Base-by-base conservation (phyloP, 2,113 vertebrate genomes). In the Anas platyrhynchos region DNA sequence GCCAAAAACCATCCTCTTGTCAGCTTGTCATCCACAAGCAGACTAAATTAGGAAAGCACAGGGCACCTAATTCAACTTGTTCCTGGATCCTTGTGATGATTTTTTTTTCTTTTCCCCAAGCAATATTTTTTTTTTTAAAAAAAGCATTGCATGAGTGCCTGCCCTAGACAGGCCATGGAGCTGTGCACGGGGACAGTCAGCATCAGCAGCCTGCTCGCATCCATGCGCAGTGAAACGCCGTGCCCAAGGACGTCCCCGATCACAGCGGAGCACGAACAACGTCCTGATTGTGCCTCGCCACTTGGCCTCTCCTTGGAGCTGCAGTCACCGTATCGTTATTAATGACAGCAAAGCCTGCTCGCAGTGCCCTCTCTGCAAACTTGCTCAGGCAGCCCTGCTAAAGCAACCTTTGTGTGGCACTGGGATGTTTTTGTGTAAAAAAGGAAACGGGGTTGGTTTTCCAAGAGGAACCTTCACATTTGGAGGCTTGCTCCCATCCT, bases 321-420 rank as follows among this genome's bases (percentile, higher is more conserved):
- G 9, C 85, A 77, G 68, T 1, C 63, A 5, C 89, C 38, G 85
- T 4, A 2, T 16, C 54, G 2, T 13, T 48, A 38, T 25, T 88
- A 91, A 96, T 91, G 81, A 84, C 44, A 82, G 75, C 91, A 93
- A 86, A 88, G 93, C 52, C 72, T 86, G 85, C 68, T 81, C 4
- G 56, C 90, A 56, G 0, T 17, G 73, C 61, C 65, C 46, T 4
- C 65, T 29, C 80, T 67, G 75, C 50, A 62, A 92, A 43, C 52
- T 67, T 5, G 0, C 16, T 81, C 88, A 0, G 3, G 36, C 84
- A 69, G 73, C 55, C 50, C 7, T 36, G 1, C 55, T 81, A 48
- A 17, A 71, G 69, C 82, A 71, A 9, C 46, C 43, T 11, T n/a
- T 32, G 27, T 18, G 52, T 14, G 41, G 25, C 55, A 38, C 68